These are phyloP conservation scores for Thalassarche chlororhynchos DNA, from an alignment of 2,113 vertebrate species.

Conservation along the genomic window DNA sequence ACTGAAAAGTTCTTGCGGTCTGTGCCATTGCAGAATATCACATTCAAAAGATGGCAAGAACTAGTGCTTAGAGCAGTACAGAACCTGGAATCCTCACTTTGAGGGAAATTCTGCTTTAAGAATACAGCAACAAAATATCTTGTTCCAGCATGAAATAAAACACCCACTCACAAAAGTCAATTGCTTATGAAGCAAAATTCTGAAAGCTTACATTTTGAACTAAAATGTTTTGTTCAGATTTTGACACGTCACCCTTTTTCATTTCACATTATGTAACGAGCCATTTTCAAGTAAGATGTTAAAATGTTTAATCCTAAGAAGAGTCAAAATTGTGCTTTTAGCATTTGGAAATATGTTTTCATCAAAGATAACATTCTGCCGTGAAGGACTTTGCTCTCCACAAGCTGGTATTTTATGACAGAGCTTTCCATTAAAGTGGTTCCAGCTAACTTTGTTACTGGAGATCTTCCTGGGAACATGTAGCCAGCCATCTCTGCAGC, in stretches of 20 bases:
- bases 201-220: background rate
- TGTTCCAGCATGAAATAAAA: background rate
- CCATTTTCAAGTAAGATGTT: constrained; percentile 4
- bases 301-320: background rate
- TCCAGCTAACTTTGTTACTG: background rate
- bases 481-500: background rate
- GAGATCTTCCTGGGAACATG: background rate
- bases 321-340: background rate
- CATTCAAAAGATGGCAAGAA: background rate
- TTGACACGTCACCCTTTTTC: background rate
- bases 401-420: background rate
- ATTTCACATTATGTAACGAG: background rate
- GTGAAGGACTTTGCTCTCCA: background rate
- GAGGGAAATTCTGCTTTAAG: constrained; percentile 13
- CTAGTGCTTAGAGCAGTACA: background rate
- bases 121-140: background rate
- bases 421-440: background rate
- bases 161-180: constrained; percentile 2
- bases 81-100: background rate
- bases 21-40: background rate
- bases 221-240: constrained; percentile 1
- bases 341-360: background rate
- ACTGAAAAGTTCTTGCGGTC: background rate
- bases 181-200: constrained; percentile 39
- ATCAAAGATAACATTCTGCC: background rate